Conservation (phyloP, 2,797 vertebrate species). For the Danio kyathit region DNA sequence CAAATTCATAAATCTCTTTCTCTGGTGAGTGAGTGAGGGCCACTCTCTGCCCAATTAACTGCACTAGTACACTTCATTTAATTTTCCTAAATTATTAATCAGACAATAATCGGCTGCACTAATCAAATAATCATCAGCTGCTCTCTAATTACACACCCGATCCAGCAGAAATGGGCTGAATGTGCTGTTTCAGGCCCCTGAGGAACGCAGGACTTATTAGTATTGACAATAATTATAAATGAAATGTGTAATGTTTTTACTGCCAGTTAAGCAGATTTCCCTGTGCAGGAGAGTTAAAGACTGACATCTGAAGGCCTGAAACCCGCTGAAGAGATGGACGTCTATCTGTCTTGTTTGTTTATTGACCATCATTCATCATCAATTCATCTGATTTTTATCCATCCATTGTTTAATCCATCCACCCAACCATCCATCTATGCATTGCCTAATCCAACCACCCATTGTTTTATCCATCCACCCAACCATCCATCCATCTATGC, state of each 20-base stretch:
- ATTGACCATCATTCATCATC: no score
- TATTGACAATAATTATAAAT: slow-evolving; percentile 7
- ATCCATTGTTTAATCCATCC: no score
- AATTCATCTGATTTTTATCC: no score
- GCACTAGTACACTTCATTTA: slow-evolving; percentile 45
- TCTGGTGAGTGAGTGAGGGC: not conserved
- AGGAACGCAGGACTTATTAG: slow-evolving; percentile 4
- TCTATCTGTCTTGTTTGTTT: no score
- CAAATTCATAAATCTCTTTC: not conserved
- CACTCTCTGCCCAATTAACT: slow-evolving; percentile 44
- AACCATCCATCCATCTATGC: no score
- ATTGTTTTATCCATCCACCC: no score
- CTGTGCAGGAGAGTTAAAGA: not conserved
- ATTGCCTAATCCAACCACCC: no score
- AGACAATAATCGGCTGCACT: slow-evolving; percentile 36
- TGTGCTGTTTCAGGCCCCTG: not conserved
- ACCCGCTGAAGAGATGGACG: not conserved
- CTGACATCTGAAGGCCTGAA: not conserved
- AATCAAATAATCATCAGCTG: slow-evolving; percentile 46
- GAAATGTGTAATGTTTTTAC: not conserved
- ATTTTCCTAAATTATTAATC: slow-evolving; percentile 52
- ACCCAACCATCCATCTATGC: no score
- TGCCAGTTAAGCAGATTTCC: not conserved
- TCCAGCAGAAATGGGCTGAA: slow-evolving; percentile 19
- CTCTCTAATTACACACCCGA: slow-evolving; percentile 32